A percentile compares a stretch with the other conserved stretches of the same genome.
Conservation (phyloP, 2,113 vertebrate species). For the Phrynocephalus versicolor region DNA sequence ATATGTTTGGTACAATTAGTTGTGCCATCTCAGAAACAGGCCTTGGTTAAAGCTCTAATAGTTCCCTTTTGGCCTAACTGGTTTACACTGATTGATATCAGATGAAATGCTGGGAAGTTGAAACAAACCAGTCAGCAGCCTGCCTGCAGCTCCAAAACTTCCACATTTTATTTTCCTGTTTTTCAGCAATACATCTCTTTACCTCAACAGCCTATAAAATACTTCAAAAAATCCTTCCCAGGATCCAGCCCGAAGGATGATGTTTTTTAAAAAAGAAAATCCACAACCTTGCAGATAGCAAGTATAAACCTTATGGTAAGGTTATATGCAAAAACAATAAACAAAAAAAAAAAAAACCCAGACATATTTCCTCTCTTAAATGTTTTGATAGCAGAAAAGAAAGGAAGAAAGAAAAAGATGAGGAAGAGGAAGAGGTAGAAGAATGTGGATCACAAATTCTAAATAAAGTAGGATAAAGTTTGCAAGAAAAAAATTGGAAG, state of each 20-base stretch:
- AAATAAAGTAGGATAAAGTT: conserved; percentile 51
- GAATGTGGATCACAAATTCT: conserved; percentile 42
- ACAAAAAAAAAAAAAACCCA: too few relatives aligned
- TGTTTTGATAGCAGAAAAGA: conserved; percentile 52
- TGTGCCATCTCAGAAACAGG: conserved; percentile 59
- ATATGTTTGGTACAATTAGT: conserved; percentile 29
- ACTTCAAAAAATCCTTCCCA: conserved; percentile 65
- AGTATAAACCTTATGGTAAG: conserved; percentile 76
- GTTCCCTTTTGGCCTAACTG: conserved; percentile 68
- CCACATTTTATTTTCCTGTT: conserved; percentile 50
- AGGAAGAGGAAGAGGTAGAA: not conserved
- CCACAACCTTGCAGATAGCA: conserved; percentile 75
- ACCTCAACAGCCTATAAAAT: conserved; percentile 34
- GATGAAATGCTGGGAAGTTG: conserved; percentile 66
- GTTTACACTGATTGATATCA: conserved; percentile 64
- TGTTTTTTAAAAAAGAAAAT: not conserved
- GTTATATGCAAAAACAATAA: conserved; percentile 74
- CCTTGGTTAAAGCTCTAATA: conserved; percentile 58
- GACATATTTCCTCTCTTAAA: conserved; percentile 61
- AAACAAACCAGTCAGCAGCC: conserved; percentile 47
- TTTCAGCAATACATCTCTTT: conserved; percentile 57
- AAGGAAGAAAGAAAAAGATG: not conserved
- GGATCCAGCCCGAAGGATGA: conserved; percentile 57
- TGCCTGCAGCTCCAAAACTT: not conserved
- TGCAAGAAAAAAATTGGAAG: conserved; percentile 27